These are phyloP conservation scores for Drosophila austrosaltans DNA, from an alignment of 2,888 invertebrate species.

Conservation along the genomic window DNA sequence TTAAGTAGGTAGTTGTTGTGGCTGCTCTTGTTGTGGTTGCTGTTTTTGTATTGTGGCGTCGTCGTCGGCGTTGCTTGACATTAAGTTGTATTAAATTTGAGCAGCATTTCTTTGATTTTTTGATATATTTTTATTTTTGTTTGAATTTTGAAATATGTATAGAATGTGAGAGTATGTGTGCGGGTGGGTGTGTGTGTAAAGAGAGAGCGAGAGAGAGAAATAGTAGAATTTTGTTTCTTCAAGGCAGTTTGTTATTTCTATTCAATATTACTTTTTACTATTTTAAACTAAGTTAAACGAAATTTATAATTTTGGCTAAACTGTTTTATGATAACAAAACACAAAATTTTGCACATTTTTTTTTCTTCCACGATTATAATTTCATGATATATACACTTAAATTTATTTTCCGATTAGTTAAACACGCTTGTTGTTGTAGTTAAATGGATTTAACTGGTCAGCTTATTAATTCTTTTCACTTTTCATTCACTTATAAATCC, in stretches of 20 bases:
- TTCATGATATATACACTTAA: neutral
- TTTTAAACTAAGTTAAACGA: constrained; percentile 58
- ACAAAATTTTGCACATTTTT: constrained; percentile 41
- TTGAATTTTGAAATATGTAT: constrained; percentile 28
- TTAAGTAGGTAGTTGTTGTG: constrained; percentile 19
- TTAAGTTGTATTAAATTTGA: constrained; percentile 59
- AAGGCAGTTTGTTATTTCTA: constrained; percentile 15
- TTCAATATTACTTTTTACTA: constrained; percentile 60
- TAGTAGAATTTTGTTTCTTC: constrained; percentile 7
- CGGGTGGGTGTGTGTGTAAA: constrained; percentile 34
- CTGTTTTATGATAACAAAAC: constrained; percentile 75
- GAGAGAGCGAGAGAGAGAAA: constrained; percentile 17
- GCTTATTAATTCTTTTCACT: constrained; percentile 10
- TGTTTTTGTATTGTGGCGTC: constrained; percentile 20
- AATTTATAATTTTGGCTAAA: constrained; percentile 77
- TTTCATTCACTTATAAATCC: constrained; percentile 10
- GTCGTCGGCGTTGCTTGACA: constrained; percentile 54
- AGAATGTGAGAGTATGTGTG: constrained; percentile 19
- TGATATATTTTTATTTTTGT: constrained; percentile 26
- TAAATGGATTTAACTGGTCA: constrained; percentile 17
- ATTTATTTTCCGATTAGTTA: neutral
- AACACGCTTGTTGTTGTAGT: constrained; percentile 10
- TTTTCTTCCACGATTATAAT: constrained; percentile 1
- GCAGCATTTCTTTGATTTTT: constrained; percentile 58
- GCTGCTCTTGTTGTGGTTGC: constrained; percentile 38